A percentile compares a stretch with the other conserved stretches of the same genome.
phyloP scores from a whole-genome alignment of 2,888 invertebrate genomes.

The Amiota mariae region DNA sequence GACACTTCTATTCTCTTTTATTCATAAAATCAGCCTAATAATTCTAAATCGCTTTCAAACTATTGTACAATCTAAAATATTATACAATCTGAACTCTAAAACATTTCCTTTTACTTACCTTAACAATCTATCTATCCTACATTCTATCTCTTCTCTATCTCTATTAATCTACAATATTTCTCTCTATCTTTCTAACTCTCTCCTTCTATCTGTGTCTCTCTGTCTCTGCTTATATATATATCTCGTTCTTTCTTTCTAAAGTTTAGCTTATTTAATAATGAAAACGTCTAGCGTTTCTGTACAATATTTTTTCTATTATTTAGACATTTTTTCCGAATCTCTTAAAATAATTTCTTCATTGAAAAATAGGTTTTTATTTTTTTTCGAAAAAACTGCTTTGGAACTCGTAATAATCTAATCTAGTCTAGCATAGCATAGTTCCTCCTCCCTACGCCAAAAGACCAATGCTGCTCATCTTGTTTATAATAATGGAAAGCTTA shows the following conservation, averaged over 20 bases:
- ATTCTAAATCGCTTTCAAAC: too few species aligned
- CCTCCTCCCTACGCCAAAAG: not conserved
- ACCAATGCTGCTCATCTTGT: constrained; percentile 10
- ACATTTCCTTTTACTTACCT: constrained; percentile 14
- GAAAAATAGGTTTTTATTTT: constrained; percentile 2
- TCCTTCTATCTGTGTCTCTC: constrained; percentile 36
- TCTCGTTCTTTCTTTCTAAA: constrained; percentile 20
- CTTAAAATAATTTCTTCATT: not conserved
- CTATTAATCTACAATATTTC: not conserved
- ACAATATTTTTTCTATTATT: not conserved
- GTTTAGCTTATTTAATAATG: not conserved
- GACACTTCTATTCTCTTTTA: too few species aligned
- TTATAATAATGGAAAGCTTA: too few species aligned
- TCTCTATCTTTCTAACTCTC: constrained; percentile 27
- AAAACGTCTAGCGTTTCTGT: constrained; percentile 10
- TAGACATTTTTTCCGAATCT: not conserved
- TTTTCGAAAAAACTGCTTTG: constrained; percentile 1
- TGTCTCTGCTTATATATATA: constrained; percentile 28
- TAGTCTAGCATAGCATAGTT: too few species aligned
- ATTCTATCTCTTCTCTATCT: constrained; percentile 29
- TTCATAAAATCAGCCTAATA: too few species aligned
- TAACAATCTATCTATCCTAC: constrained; percentile 22
- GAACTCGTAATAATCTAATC: not conserved
- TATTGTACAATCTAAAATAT: too few species aligned
- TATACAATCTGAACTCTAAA: too few species aligned